phyloP scores from a whole-genome alignment of 92 coral and sea anemone species.

The Meandrina meandrites region DNA sequence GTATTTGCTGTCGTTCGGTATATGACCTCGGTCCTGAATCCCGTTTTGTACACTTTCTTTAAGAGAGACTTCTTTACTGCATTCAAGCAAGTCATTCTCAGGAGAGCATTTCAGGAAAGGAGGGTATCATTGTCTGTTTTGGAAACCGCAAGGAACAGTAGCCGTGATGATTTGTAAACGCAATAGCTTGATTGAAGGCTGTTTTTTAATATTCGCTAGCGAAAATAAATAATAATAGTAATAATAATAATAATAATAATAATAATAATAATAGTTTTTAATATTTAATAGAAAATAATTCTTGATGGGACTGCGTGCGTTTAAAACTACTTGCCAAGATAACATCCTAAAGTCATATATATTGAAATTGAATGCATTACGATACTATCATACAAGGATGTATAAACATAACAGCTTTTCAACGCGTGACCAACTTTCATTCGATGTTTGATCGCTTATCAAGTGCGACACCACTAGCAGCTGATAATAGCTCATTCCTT shows the following conservation, averaged over 20 bases:
- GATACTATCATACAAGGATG: neutral
- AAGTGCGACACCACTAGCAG: too few species aligned
- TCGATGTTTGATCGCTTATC: too few species aligned
- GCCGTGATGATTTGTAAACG: neutral
- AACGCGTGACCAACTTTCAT: neutral
- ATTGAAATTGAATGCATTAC: neutral
- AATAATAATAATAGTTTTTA: too few species aligned
- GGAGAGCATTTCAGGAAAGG: neutral
- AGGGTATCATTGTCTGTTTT: neutral
- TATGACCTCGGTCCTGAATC: constrained; percentile 29
- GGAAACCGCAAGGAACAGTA: constrained; percentile 18
- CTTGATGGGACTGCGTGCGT: too few species aligned
- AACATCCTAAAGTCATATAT: neutral
- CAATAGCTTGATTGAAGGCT: too few species aligned
- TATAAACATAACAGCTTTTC: neutral
- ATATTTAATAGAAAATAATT: too few species aligned
- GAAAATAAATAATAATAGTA: too few species aligned
- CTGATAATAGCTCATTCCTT: too few species aligned
- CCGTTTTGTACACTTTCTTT: constrained; percentile 34
- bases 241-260: too few species aligned
- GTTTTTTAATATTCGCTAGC: too few species aligned
- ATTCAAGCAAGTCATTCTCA: constrained; percentile 19
- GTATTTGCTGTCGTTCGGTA: constrained; percentile 21
- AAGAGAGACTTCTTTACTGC: constrained; percentile 30
- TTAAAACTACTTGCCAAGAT: neutral